Evolutionary conservation across 2,797 vertebrate genomes (phyloP).

Genomic region (Poeciliopsis gracilis): DNA sequence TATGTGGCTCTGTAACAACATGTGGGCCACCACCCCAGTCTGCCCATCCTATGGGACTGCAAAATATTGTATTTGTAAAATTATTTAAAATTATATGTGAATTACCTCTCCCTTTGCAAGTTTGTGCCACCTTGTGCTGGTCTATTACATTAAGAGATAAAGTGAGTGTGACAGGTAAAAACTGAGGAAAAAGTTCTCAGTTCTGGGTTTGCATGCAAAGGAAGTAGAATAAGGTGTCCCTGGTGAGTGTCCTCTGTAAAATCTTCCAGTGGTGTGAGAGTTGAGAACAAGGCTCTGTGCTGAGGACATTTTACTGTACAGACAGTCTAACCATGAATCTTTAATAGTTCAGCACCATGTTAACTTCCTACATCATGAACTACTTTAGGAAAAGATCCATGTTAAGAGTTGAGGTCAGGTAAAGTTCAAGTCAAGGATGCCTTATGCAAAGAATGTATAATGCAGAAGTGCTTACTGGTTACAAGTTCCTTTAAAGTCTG

Average conservation of each 20-base stretch:
- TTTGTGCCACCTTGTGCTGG: neutral
- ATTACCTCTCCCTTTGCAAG: neutral
- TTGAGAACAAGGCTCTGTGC: conserved; percentile 8
- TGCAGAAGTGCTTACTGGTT: conserved; percentile 25
- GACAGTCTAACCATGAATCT: conserved; percentile 41
- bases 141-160: neutral
- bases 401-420: conserved; percentile 29
- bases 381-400: conserved; percentile 26
- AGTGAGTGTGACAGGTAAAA: neutral
- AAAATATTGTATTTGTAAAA: neutral
- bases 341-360: conserved; percentile 32
- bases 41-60: too few relatives aligned
- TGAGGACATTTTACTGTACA: conserved; percentile 33
- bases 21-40: neutral
- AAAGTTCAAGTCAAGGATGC: conserved; percentile 56
- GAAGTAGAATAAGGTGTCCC: conserved; percentile 14
- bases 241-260: conserved; percentile 29
- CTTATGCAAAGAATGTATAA: conserved; percentile 46
- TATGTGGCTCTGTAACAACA: neutral
- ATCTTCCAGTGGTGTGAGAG: conserved; percentile 10
- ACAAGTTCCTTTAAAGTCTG: conserved; percentile 28
- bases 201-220: conserved; percentile 18
- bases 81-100: neutral
- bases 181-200: neutral
- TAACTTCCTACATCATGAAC: conserved; percentile 30